These are phyloP conservation scores for Trichonephila clavipes DNA, from an alignment of 1,140 invertebrate species.

Conservation along the genomic window DNA sequence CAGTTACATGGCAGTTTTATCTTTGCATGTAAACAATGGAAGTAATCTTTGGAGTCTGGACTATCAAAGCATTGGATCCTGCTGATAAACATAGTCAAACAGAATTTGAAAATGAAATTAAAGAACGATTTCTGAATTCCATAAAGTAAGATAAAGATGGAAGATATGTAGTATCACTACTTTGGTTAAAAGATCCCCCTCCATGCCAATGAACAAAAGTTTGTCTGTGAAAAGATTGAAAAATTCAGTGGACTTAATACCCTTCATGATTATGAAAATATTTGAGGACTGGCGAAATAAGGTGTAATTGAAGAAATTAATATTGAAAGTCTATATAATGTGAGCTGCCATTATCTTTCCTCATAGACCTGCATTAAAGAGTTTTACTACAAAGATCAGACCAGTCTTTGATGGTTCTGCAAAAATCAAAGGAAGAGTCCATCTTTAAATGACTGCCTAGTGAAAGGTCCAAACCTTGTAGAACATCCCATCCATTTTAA, in stretches of 20 bases:
- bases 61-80: no score
- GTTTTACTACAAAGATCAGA: conserved; percentile 75
- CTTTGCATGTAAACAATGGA: no score
- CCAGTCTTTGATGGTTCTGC: conserved; percentile 78
- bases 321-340: background rate
- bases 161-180: conserved; percentile 10
- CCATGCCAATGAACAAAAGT: background rate
- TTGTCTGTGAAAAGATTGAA: conserved; percentile 27
- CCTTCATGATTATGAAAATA: background rate
- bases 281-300: background rate
- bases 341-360: background rate
- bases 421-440: conserved; percentile 71
- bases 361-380: background rate
- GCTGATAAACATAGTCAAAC: no score
- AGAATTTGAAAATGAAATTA: no score
- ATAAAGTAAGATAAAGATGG: background rate
- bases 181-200: background rate
- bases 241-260: background rate
- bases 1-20: no score
- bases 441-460: conserved; percentile 73
- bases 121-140: no score
- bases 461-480: conserved; percentile 72
- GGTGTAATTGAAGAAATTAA: background rate
- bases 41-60: no score
- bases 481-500: background rate